Conservation (phyloP, 2,113 vertebrate genomes). For the Miniopterus natalensis region DNA sequence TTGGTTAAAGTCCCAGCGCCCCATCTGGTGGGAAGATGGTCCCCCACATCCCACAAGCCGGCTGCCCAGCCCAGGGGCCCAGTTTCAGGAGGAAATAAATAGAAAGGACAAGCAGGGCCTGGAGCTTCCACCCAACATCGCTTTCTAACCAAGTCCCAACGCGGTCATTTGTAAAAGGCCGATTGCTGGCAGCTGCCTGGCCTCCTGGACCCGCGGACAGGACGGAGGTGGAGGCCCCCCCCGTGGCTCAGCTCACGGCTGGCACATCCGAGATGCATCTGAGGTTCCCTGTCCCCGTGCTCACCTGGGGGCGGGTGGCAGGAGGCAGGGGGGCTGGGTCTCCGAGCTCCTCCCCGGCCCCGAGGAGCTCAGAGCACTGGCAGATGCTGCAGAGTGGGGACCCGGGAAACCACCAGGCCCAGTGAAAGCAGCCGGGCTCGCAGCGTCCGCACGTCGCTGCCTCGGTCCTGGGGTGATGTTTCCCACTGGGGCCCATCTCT, state of each 20-base stretch:
- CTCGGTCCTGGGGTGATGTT: fast-evolving
- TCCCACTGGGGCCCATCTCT: background rate
- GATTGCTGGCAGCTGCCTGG: background rate
- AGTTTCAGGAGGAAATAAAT: background rate
- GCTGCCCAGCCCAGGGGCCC: background rate
- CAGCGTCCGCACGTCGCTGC: fast-evolving
- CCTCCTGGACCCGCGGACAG: background rate
- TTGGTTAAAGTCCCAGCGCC: background rate
- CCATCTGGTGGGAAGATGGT: background rate
- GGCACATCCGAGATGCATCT: background rate
- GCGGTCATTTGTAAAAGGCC: background rate
- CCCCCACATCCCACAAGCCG: background rate
- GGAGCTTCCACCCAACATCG: background rate
- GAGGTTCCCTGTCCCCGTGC: background rate
- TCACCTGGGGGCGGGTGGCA: background rate
- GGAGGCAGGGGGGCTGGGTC: background rate
- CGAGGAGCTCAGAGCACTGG: fast-evolving
- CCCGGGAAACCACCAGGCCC: fast-evolving
- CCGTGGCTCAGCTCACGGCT: fast-evolving
- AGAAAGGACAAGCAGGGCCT: background rate
- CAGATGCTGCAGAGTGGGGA: fast-evolving
- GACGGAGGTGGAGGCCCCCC: background rate
- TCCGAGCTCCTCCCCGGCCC: no score
- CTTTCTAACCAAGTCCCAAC: background rate
- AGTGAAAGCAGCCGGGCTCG: fast-evolving